Conservation (phyloP, 2,797 vertebrate species). For the Uromys caudimaculatus region DNA sequence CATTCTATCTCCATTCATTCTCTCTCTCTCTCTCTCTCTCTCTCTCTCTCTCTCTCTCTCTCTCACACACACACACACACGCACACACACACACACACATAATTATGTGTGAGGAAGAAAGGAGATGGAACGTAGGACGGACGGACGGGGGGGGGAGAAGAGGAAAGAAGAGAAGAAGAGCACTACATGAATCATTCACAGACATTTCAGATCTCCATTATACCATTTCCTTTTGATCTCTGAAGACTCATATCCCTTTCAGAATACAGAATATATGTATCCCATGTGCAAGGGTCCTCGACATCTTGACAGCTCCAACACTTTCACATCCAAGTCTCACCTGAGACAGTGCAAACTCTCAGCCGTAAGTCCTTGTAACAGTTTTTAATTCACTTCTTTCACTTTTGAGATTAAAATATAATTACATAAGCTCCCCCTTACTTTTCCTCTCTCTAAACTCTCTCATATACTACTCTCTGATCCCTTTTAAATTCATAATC, state of each 20-base stretch:
- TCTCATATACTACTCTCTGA: not conserved
- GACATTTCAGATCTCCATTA: not conserved
- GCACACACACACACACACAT: too few relatives aligned
- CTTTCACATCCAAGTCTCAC: not conserved
- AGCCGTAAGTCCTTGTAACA: not conserved
- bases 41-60: too few relatives aligned
- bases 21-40: too few relatives aligned
- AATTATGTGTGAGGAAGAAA: too few relatives aligned
- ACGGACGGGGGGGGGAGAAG: too few relatives aligned
- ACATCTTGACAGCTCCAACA: not conserved
- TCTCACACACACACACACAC: not conserved
- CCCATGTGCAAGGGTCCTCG: not conserved
- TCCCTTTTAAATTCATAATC: not conserved
- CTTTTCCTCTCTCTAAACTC: not conserved
- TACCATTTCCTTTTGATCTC: not conserved
- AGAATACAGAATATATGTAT: not conserved
- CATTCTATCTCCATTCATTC: too few relatives aligned
- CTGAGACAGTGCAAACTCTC: not conserved
- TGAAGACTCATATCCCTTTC: not conserved
- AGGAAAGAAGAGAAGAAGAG: fast-evolving
- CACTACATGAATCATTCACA: not conserved
- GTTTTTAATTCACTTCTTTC: not conserved
- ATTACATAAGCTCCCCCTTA: too few relatives aligned
- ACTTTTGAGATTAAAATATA: not conserved
- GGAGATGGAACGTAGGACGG: not conserved